Base-by-base conservation (phyloP, 1,140 invertebrate species). In the Hyposmocoma kahamanoa region DNA sequence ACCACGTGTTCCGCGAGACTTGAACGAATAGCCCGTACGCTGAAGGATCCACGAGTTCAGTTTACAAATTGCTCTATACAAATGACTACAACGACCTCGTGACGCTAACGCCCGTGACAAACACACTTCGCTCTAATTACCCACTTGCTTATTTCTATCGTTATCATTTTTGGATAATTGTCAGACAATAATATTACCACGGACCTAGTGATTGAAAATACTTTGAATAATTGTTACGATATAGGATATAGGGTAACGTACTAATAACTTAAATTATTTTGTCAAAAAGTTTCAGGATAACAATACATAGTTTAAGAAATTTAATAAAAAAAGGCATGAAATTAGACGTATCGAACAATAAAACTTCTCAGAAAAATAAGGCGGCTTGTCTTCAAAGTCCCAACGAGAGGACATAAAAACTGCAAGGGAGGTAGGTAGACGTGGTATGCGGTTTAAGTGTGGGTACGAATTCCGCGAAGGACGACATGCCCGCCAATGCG, bases 401-500 rank as follows among this genome's bases (percentile, higher is more conserved):
- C 49, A 55, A 39, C 41, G 48, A 53, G 39, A n/a, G 53, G 42
- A 26, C 46, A 49, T 51, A 62, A 58, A 62, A 54, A 53, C 53
- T 49, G 39, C 44, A 41, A 47, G 52, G 48, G 39, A 24, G 43
- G 34, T 50, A 39, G 34, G 61, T 64, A 59, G 50, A 56, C 60
- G 54, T 58, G 58, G 57, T 57, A 61, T 66, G 61, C 51, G 52
- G 43, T 56, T 62, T 61, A 60, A 73, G 70, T 79, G 72, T 76
- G 76, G 61, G 74, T 78, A 73, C 67, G 69, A 83, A 81, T 84
- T 84, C 80, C 71, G 68, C 64, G 80, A 84, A 84, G 77, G 80
- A 71, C 65, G 63, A 63, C 58, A 62, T 69, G 67, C 67, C 62
- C 62, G 65, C 62, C 53, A 56, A 70, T 74, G 63, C 67, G 57